phyloP scores from a whole-genome alignment of 2,888 invertebrate species.

The Metacarcinus magister region DNA sequence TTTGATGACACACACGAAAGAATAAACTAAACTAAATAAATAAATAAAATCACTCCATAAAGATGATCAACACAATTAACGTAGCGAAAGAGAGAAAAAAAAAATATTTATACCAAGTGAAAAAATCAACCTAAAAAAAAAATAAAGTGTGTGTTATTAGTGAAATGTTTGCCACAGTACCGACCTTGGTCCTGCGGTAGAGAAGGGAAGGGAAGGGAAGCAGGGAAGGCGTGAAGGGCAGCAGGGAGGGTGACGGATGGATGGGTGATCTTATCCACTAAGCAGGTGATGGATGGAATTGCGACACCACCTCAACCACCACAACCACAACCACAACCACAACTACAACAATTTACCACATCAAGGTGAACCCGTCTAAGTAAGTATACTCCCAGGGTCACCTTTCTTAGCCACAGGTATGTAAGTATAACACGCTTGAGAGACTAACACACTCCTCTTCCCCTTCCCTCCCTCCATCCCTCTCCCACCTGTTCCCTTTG shows the following conservation, averaged over 20 bases:
- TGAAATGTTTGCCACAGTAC: too few relatives aligned
- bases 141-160: too few relatives aligned
- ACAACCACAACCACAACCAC: background rate
- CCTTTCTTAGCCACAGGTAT: background rate
- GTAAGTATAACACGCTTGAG: background rate
- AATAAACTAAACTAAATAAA: background rate
- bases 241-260: background rate
- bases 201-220: too few relatives aligned
- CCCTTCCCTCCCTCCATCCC: background rate
- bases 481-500: background rate
- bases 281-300: background rate
- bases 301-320: background rate
- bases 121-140: too few relatives aligned
- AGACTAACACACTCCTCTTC: background rate
- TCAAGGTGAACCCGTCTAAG: slow-evolving; percentile 12
- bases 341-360: background rate
- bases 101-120: background rate
- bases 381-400: background rate
- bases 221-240: background rate
- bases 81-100: background rate
- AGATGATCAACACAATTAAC: background rate
- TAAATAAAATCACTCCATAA: background rate
- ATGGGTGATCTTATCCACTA: background rate
- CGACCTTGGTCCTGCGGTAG: too few relatives aligned
- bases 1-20: background rate